These are phyloP conservation scores for Lepidochitona cinerea DNA, from an alignment of 2,888 invertebrate genomes.

Conservation along the genomic window DNA sequence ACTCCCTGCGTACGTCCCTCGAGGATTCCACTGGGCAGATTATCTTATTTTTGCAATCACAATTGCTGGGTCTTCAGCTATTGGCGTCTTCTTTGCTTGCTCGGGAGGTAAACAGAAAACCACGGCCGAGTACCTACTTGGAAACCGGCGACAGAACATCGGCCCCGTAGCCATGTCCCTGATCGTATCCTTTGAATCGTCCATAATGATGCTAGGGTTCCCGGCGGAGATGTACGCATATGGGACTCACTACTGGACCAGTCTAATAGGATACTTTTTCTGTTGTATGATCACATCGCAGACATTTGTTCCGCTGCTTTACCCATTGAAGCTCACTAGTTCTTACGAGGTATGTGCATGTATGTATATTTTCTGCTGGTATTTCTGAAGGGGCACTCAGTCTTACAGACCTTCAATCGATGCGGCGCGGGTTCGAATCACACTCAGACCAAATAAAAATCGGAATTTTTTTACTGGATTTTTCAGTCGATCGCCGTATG, in stretches of 20 bases:
- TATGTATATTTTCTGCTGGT: not conserved
- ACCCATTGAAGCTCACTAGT: not conserved
- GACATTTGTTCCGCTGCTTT: not conserved
- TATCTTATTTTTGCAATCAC: not conserved
- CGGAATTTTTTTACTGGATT: no score
- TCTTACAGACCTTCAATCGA: no score
- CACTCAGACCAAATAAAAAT: no score
- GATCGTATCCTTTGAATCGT: constrained; percentile 7
- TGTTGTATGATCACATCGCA: not conserved
- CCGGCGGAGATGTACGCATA: constrained; percentile 3
- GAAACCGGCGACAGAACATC: not conserved
- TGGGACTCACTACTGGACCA: not conserved
- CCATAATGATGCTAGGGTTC: not conserved
- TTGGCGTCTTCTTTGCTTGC: constrained; percentile 2
- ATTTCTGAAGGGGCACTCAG: no score
- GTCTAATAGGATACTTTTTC: not conserved
- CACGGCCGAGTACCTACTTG: not conserved
- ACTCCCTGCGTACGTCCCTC: not conserved
- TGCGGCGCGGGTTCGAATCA: no score
- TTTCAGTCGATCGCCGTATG: no score
- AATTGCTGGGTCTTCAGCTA: not conserved
- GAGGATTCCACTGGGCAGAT: not conserved
- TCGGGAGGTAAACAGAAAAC: constrained; percentile 3
- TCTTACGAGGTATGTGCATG: not conserved
- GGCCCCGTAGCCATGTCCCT: not conserved